Conservation (phyloP, 2,888 invertebrate species). For the Lymantria monacha region DNA sequence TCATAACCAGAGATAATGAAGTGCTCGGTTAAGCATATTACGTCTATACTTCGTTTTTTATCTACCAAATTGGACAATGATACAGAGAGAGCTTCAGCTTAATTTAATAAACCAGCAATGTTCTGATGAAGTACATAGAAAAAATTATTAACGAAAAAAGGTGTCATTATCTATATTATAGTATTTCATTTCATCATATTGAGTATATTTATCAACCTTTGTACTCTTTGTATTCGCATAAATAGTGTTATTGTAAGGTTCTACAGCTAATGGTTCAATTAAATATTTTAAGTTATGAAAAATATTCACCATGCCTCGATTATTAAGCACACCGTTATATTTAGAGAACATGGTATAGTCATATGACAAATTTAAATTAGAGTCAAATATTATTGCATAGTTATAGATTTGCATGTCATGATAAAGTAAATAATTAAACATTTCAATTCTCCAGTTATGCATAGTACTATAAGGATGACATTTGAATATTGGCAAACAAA, state of each 20-base stretch:
- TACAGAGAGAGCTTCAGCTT: background rate
- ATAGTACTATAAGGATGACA: background rate
- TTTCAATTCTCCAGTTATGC: background rate
- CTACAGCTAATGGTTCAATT: background rate
- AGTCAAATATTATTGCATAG: no score
- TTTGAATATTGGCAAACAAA: background rate
- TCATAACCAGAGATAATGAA: background rate
- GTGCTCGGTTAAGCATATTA: no score
- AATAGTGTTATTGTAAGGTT: background rate
- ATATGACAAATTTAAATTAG: background rate
- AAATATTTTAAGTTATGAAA: no score
- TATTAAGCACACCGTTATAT: background rate
- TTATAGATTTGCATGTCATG: no score
- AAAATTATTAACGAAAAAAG: background rate
- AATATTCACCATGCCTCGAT: background rate
- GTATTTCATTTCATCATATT: background rate
- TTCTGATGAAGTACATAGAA: background rate
- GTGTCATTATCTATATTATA: background rate
- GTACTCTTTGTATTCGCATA: background rate
- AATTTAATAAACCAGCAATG: background rate
- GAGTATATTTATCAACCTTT: no score
- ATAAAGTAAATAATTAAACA: no score
- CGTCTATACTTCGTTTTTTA: background rate
- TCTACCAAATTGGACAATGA: background rate
- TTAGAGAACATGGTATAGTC: constrained; percentile 1